Evolutionary conservation across 2,113 vertebrate genomes (phyloP).

Genomic region (Mobula birostris): DNA sequence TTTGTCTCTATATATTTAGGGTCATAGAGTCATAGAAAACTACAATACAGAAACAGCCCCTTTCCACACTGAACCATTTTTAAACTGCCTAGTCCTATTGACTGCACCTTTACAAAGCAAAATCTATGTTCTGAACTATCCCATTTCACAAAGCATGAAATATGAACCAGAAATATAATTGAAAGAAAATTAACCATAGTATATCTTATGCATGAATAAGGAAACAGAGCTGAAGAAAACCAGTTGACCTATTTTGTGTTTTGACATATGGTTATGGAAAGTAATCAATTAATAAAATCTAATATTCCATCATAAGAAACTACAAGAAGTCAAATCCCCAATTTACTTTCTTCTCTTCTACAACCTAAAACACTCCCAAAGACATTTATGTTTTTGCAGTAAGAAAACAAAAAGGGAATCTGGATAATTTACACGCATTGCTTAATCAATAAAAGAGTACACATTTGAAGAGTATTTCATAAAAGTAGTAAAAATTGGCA

Average conservation of each 20-base stretch:
- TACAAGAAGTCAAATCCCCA: background rate
- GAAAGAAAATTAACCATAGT: background rate
- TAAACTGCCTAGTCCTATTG: too few relatives aligned
- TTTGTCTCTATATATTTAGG: background rate
- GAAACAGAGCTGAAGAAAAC: background rate
- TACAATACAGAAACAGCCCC: too few relatives aligned
- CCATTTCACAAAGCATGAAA: background rate
- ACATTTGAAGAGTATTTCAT: background rate
- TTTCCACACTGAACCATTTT: too few relatives aligned
- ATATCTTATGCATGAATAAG: background rate
- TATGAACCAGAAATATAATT: background rate
- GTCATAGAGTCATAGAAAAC: too few relatives aligned
- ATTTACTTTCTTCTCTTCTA: background rate
- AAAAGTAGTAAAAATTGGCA: background rate
- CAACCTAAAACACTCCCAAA: background rate
- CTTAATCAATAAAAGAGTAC: background rate
- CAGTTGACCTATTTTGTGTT: background rate
- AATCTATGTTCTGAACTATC: background rate
- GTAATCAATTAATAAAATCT: background rate
- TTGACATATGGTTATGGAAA: background rate
- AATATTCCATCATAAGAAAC: background rate
- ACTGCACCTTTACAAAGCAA: background rate
- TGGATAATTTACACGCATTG: background rate
- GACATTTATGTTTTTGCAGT: background rate
- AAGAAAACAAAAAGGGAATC: background rate